phyloP scores from a whole-genome alignment of 1,140 invertebrate genomes.

The Aphidius gifuensis region DNA sequence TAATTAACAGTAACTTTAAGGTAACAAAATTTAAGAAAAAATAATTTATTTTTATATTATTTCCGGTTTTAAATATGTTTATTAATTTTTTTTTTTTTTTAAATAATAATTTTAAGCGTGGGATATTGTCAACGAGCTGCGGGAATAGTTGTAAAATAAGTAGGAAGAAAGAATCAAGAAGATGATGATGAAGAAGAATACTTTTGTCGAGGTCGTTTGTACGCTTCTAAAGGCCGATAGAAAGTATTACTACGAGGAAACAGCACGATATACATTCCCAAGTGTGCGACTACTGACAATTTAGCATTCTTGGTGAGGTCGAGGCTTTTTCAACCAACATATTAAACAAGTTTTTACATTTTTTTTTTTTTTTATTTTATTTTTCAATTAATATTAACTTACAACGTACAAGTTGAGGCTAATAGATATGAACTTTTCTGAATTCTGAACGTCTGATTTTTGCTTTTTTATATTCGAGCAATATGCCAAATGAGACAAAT shows the following conservation, averaged over 20 bases:
- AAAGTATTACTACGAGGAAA: constrained; percentile 24
- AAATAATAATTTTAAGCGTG: neutral
- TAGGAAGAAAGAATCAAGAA: constrained; percentile 1
- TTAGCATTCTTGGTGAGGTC: constrained; percentile 18
- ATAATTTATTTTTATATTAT: no score
- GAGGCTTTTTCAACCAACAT: neutral
- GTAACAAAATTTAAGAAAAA: neutral
- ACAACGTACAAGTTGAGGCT: no score
- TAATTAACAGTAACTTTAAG: neutral
- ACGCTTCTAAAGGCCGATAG: constrained; percentile 16
- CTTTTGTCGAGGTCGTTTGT: constrained; percentile 4
- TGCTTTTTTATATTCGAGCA: no score
- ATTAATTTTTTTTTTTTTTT: no score
- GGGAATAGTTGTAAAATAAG: neutral
- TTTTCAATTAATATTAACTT: no score
- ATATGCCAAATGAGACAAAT: no score
- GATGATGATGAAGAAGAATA: constrained; percentile 3
- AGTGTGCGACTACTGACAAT: constrained; percentile 21
- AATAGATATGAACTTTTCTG: no score
- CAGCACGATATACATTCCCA: constrained; percentile 18
- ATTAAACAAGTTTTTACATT: no score
- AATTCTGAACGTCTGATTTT: no score
- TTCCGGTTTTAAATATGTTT: neutral
- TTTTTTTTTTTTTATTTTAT: no score
- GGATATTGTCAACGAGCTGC: neutral